Percentiles rank a stretch among this genome's conserved stretches.
Evolutionary conservation across 2,113 vertebrate genomes (phyloP).

Genomic region (Pseudolaguvia tuberculata): DNA sequence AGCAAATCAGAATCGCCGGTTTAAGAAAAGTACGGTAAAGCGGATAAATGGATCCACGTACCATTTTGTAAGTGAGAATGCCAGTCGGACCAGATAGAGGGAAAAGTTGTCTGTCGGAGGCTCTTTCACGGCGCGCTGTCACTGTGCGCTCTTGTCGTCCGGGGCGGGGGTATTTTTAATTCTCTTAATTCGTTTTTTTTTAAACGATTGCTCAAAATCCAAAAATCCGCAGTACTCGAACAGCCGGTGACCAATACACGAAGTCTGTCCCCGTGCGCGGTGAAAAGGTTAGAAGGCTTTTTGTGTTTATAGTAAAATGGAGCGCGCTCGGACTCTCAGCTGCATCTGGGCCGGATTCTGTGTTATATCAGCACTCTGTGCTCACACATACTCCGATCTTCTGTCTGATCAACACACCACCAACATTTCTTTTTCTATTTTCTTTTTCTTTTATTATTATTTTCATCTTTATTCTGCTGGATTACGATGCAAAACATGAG

Average conservation of each 20-base stretch:
- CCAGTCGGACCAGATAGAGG: not conserved
- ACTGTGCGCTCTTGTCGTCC: slow-evolving; percentile 18
- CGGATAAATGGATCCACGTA: not conserved
- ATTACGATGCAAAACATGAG: slow-evolving; percentile 3
- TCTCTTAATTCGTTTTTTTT: not conserved
- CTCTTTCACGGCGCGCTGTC: slow-evolving; percentile 3
- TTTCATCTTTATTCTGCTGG: slow-evolving; percentile 3
- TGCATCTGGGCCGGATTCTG: not conserved
- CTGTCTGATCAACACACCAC: slow-evolving; percentile 38
- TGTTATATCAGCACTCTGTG: not conserved
- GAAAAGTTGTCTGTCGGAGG: slow-evolving; percentile 12
- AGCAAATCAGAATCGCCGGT: not conserved
- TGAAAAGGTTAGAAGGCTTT: too few relatives aligned
- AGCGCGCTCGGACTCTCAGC: slow-evolving; percentile 49
- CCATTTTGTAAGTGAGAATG: not conserved
- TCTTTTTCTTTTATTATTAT: slow-evolving; percentile 2
- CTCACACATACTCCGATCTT: slow-evolving; percentile 12
- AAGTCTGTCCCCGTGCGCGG: not conserved
- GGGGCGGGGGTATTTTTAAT: not conserved
- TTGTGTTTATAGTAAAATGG: slow-evolving; percentile 50
- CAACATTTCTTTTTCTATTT: slow-evolving; percentile 30
- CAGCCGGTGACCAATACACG: not conserved
- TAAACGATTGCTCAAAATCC: not conserved
- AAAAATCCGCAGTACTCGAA: slow-evolving; percentile 1
- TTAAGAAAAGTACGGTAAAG: not conserved